These are phyloP conservation scores for Aphis craccivora DNA, from an alignment of 1,140 invertebrate genomes.

Conservation along the genomic window DNA sequence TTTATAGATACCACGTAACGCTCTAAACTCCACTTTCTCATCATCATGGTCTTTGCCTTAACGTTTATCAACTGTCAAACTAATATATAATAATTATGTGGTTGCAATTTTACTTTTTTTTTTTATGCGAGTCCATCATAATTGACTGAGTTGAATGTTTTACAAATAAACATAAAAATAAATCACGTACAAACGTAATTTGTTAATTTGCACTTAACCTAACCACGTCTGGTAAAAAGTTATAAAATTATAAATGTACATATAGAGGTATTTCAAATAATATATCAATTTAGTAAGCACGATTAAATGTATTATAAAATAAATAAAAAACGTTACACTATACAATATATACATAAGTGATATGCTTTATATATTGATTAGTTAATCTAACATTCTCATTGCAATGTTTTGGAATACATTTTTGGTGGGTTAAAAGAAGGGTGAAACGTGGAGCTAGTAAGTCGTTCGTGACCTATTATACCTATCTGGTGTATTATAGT, in stretches of 20 bases:
- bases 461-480: slow-evolving; percentile 12
- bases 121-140: background rate
- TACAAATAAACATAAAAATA: background rate
- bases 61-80: background rate
- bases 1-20: background rate
- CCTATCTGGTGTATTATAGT: background rate
- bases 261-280: background rate
- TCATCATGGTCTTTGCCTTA: background rate
- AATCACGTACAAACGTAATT: background rate
- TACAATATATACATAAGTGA: background rate
- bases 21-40: background rate
- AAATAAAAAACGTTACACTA: background rate
- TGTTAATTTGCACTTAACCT: too few species aligned
- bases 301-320: background rate
- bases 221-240: background rate
- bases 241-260: background rate
- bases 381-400: background rate
- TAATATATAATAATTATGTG: background rate
- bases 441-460: background rate
- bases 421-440: background rate
- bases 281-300: background rate
- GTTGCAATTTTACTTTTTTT: background rate
- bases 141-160: background rate
- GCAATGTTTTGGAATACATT: background rate
- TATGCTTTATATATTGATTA: background rate